Conservation (phyloP, 1,140 invertebrate genomes). For the Carcinoscorpius rotundicauda region DNA sequence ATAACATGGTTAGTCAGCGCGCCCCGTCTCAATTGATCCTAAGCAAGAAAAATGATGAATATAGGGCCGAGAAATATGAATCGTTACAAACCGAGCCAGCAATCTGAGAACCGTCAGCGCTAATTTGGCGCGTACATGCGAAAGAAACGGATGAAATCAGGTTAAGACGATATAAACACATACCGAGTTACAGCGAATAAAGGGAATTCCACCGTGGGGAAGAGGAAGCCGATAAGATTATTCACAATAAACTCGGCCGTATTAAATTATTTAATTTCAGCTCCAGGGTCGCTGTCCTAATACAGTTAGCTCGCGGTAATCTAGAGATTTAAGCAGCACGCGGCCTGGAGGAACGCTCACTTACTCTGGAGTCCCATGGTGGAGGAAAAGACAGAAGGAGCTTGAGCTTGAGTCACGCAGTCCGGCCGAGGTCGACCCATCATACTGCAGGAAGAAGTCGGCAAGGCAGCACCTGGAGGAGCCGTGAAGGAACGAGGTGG, state of each 20-base stretch:
- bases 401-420: no score
- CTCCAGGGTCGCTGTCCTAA: no score
- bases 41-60: constrained; percentile 10
- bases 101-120: background rate
- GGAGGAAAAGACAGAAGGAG: no score
- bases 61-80: constrained; percentile 8
- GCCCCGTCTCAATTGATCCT: constrained; percentile 2
- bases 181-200: no score
- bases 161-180: constrained; percentile 6
- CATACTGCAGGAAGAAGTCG: constrained; percentile 11
- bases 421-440: constrained; percentile 3
- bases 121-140: background rate
- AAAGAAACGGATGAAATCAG: background rate
- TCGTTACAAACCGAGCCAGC: background rate
- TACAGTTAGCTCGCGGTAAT: no score
- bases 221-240: no score
- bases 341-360: no score
- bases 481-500: constrained; percentile 11
- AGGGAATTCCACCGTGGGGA: no score
- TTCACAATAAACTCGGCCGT: no score
- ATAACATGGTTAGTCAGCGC: background rate
- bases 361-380: no score
- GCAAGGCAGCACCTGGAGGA: constrained; percentile 10
- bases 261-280: no score
- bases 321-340: no score